Base-by-base conservation (phyloP, 2,797 vertebrate genomes). In the Enteromius trimaculatus region DNA sequence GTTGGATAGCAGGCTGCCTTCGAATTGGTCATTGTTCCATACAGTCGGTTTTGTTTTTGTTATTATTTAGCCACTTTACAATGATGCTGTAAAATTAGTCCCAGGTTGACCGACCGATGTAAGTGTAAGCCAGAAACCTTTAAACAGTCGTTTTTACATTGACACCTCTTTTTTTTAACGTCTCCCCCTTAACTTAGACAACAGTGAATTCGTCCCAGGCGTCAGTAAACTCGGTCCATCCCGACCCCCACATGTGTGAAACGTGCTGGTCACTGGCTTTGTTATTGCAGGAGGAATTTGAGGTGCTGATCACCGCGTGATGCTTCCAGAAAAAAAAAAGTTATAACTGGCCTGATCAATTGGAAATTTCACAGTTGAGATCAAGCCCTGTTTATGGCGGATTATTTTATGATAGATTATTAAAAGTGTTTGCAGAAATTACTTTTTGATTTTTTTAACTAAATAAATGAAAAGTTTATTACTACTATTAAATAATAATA, bases 21-120 rank as follows among this genome's bases (percentile, higher is more conserved):
- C 51, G n/a, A 34, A 78, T 86, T 87, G 47, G 88, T 90, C 90
- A 93, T 95, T 95, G 94, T 94, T 94, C 92, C 86, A 76, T 44
- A 26, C 55, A 64, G 31, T 68, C 17, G 31, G 76, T 78, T 74
- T 69, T 60, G 72, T 77, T 77, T 75, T 58, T 66, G 78, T 60
- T 82, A 19, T 66, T 66, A 51, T 62, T 23, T 6, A 29, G 17
- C n/a, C n/a, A n/a, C 14, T 81, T 74, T 21, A 51, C 42, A 39
- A 10, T 17, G 34, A 39, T 17, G n/a, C 21, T 64, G 47, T 13
- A 42, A 26, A 66, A 23, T 62, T 26, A 2, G 62, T 66, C 6
- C 19, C 16, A 9, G 23, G 0, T 14, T 75, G 44, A 49, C 47
- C n/a, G 14, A 44, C 17, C 21, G 14, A 26, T 19, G 23, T 26